Base-by-base conservation (phyloP, 1,140 invertebrate genomes). In the Drosophila azteca region DNA sequence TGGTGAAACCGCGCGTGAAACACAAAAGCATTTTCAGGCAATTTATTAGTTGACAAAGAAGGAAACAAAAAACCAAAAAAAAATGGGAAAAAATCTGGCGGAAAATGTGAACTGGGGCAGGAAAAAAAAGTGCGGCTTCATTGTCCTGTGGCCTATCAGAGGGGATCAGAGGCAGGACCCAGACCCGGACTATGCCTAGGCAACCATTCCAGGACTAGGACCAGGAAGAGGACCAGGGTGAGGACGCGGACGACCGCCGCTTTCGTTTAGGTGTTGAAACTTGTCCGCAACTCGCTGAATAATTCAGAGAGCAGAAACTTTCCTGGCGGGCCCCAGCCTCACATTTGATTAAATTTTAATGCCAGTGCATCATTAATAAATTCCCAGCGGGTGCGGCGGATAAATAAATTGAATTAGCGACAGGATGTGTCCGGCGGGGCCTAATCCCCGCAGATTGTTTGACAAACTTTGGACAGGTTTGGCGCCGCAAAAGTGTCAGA, bases 291-390 rank as follows among this genome's bases (percentile, higher is more conserved):
- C 82, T 85, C 63, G 74, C 82, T 85, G 66, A 85, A 85, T 85
- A 55, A 85, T 85, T 78, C 78, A 85, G 51, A 59, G 35, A 67
- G 43, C 51, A 53, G 70, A 82, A 75, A 77, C 67, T 79, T 69
- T 79, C n/a, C 39, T 48, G n/a, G 31, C 20, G 50, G 51, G 49
- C 43, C 66, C 43, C 66, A 53, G 57, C 48, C 60, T 49, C 67
- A 70, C 72, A 81, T 77, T 84, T 84, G 82, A 85, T 85, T 75
- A 85, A 85, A 85, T 87, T 88, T 85, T 85, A 85, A 85, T 85
- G 78, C 78, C 58, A 66, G 35, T 70, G 69, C 82, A 87, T 82
- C 82, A 87, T 85, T 85, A 85, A 85, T 85, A 85, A 85, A 85
- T 82, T 72, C 76, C 74, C 52, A 26, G 65, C 39, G 67, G 67